A percentile compares a stretch with the other conserved stretches of the same genome.
These are phyloP conservation scores for Salpingus planirostris DNA, from an alignment of 2,888 invertebrate genomes.

Conservation along the genomic window DNA sequence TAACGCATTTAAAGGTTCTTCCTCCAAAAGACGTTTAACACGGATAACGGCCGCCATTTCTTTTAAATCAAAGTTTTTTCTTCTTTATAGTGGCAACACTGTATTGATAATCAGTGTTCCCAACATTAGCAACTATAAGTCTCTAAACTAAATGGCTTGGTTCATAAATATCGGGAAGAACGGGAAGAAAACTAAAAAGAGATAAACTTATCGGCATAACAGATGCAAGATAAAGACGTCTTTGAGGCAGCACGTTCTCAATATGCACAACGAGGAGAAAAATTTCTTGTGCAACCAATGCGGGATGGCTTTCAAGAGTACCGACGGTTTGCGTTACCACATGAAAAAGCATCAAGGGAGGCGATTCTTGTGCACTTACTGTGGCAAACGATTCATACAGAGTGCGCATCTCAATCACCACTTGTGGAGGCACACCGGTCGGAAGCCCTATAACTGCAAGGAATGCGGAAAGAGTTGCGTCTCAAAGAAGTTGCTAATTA, in stretches of 20 bases:
- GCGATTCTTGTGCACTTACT: slow-evolving; percentile 20
- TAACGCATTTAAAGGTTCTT: slow-evolving; percentile 62
- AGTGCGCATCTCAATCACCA: slow-evolving; percentile 24
- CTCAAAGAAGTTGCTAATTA: slow-evolving; percentile 11
- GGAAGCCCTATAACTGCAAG: slow-evolving; percentile 24
- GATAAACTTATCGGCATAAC: too few relatives aligned
- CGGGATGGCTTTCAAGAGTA: slow-evolving; percentile 20
- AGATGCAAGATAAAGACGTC: too few relatives aligned
- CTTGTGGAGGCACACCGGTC: slow-evolving; percentile 25
- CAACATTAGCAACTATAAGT: too few relatives aligned
- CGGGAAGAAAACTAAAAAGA: too few relatives aligned
- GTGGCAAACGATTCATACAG: slow-evolving; percentile 22
- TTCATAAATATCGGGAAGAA: too few relatives aligned
- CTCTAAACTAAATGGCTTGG: too few relatives aligned
- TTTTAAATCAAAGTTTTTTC: too few relatives aligned
- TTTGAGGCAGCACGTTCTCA: too few relatives aligned
- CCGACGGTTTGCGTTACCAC: slow-evolving; percentile 22
- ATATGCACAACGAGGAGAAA: slow-evolving; percentile 15
- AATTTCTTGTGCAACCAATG: slow-evolving; percentile 21
- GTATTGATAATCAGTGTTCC: too few relatives aligned
- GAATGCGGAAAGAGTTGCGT: slow-evolving; percentile 24
- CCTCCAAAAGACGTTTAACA: slow-evolving; percentile 63
- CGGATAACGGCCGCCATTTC: slow-evolving; percentile 56
- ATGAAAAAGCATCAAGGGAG: slow-evolving; percentile 19
- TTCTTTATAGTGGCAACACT: too few relatives aligned